phyloP scores from a whole-genome alignment of 2,113 vertebrate genomes.

The Ammodytes dubius region DNA sequence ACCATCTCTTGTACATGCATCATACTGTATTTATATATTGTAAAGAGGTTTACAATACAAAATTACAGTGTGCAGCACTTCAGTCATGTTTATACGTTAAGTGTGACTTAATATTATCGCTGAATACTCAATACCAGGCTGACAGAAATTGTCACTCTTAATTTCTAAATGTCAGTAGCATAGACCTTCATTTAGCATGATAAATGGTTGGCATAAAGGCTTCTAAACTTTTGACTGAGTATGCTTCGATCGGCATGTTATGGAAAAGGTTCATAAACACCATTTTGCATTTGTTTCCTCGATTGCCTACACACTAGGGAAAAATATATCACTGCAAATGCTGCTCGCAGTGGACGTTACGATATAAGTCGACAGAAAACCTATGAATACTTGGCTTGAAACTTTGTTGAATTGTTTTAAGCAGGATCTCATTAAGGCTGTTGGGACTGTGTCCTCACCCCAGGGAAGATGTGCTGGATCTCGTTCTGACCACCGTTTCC shows the following conservation, averaged over 20 bases:
- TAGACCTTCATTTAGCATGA: not conserved
- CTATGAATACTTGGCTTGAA: slow-evolving; percentile 32
- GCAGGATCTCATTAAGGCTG: slow-evolving; percentile 6
- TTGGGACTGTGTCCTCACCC: slow-evolving; percentile 84
- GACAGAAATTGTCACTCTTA: not conserved
- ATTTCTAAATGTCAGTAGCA: not conserved
- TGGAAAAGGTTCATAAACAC: not conserved
- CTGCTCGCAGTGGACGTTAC: not conserved
- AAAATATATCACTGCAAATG: not conserved
- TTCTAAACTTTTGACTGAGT: not conserved
- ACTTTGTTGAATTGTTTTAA: slow-evolving; percentile 14
- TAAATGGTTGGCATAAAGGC: not conserved
- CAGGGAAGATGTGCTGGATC: slow-evolving; percentile 98
- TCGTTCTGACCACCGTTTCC: slow-evolving; percentile 98
- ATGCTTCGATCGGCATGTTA: not conserved
- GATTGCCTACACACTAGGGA: not conserved
- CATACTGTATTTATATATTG: not conserved
- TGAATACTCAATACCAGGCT: not conserved
- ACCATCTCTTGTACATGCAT: not conserved
- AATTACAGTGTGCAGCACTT: not conserved
- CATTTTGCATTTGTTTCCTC: not conserved
- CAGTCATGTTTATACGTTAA: not conserved
- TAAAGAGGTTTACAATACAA: not conserved
- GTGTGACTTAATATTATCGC: not conserved
- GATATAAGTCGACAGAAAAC: not conserved